phyloP scores from a whole-genome alignment of 2,797 vertebrate genomes.

The Aphelocoma californica region DNA sequence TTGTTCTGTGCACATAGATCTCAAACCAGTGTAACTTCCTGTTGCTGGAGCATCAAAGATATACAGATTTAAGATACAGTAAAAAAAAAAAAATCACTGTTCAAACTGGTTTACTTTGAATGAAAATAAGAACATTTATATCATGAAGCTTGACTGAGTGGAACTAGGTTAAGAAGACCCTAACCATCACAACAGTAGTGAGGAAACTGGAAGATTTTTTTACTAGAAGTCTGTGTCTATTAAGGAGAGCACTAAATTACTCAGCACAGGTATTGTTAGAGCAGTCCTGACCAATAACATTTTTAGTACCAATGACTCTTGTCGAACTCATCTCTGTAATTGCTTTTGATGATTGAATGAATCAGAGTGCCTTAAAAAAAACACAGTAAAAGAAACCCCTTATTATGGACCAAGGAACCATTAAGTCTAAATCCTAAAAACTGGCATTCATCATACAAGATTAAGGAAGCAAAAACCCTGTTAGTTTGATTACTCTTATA shows the following conservation, averaged over 20 bases:
- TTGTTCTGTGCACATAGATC: background rate
- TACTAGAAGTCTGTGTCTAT: background rate
- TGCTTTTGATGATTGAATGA: slow-evolving; percentile 15
- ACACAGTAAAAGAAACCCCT: background rate
- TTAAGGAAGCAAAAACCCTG: background rate
- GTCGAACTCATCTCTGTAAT: background rate
- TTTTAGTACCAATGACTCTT: background rate
- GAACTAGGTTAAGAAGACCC: background rate
- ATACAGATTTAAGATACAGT: background rate
- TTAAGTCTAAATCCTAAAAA: background rate
- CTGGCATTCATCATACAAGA: background rate
- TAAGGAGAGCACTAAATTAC: background rate
- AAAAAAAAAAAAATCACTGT: background rate
- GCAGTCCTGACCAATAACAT: background rate
- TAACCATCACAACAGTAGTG: background rate
- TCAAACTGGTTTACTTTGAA: background rate
- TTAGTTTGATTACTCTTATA: background rate
- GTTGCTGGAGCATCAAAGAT: background rate
- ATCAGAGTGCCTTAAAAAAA: background rate
- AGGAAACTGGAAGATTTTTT: background rate
- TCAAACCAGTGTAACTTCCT: background rate
- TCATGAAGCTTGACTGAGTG: background rate
- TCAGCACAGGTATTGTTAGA: background rate
- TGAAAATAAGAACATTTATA: background rate
- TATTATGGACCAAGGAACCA: background rate